Percentiles rank a stretch among this genome's conserved stretches.
These are phyloP conservation scores for Caenorhabditis sinica DNA, from an alignment of 2,888 invertebrate species.

Conservation along the genomic window DNA sequence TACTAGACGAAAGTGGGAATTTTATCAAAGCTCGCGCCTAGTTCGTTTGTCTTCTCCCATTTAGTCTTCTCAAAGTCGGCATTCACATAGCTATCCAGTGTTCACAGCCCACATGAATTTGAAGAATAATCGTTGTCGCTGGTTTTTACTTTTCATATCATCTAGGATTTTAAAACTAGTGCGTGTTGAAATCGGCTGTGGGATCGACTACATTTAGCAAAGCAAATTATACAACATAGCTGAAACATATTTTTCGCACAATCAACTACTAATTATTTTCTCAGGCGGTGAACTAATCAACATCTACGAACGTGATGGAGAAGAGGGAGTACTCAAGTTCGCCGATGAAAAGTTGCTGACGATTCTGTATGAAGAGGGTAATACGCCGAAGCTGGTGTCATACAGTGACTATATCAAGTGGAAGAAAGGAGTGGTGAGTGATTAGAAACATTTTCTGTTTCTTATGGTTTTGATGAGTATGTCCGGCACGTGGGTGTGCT, in stretches of 20 bases:
- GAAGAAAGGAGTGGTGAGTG: constrained; percentile 86
- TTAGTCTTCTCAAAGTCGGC: too few species aligned
- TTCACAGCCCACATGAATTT: too few species aligned
- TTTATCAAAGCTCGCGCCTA: too few species aligned
- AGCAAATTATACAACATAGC: background rate
- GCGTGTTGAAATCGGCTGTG: too few species aligned
- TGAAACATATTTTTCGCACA: background rate
- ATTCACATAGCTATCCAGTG: too few species aligned
- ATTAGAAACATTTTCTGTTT: background rate
- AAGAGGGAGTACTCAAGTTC: constrained; percentile 87
- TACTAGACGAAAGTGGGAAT: too few species aligned
- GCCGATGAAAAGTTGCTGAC: constrained; percentile 80
- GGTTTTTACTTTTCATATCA: too few species aligned
- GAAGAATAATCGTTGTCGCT: too few species aligned
- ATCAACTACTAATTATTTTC: background rate
- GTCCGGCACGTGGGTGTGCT: too few species aligned
- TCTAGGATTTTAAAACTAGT: too few species aligned
- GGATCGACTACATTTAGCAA: too few species aligned
- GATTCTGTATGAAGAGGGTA: constrained; percentile 88
- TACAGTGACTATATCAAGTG: constrained; percentile 92
- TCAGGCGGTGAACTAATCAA: constrained; percentile 91
- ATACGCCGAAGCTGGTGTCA: constrained; percentile 89
- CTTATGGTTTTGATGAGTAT: background rate
- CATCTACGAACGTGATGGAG: constrained; percentile 86
- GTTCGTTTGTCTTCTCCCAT: too few species aligned